Percentiles rank a stretch among this genome's conserved stretches.
phyloP scores from a whole-genome alignment of 2,888 invertebrate genomes.

The Hypercompe scribonia region DNA sequence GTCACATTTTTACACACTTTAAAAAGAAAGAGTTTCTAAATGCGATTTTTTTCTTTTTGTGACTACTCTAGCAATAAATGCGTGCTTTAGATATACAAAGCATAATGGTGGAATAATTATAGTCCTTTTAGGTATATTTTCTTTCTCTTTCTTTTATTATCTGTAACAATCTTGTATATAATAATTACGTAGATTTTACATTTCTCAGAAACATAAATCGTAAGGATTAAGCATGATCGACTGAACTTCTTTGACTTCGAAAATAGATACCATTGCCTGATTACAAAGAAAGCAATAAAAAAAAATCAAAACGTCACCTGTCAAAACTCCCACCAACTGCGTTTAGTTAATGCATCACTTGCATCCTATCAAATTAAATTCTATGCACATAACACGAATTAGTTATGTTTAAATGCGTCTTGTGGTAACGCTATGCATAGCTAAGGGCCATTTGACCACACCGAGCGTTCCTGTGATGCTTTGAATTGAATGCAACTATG shows the following conservation, averaged over 20 bases:
- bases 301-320: constrained; percentile 40
- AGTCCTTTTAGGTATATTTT: neutral
- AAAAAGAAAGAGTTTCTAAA: too few species aligned
- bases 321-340: constrained; percentile 59
- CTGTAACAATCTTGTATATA: neutral
- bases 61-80: neutral
- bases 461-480: constrained; percentile 69
- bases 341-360: constrained; percentile 54
- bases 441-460: constrained; percentile 76
- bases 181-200: neutral
- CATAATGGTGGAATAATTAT: neutral
- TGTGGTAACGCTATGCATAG: constrained; percentile 62
- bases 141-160: neutral
- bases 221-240: neutral
- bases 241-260: neutral
- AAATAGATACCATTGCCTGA: constrained; percentile 3
- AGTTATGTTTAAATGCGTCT: constrained; percentile 74
- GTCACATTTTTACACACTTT: neutral
- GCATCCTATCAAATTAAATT: constrained; percentile 60
- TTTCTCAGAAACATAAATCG: neutral
- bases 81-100: neutral
- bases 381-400: constrained; percentile 66
- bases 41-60: too few species aligned
- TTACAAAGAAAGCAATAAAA: constrained; percentile 1
- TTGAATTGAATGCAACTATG: constrained; percentile 71